Percentiles rank a stretch among this genome's conserved stretches.
Evolutionary conservation across 2,888 invertebrate genomes (phyloP).

Genomic region (Himalopsyche kuldschensis): DNA sequence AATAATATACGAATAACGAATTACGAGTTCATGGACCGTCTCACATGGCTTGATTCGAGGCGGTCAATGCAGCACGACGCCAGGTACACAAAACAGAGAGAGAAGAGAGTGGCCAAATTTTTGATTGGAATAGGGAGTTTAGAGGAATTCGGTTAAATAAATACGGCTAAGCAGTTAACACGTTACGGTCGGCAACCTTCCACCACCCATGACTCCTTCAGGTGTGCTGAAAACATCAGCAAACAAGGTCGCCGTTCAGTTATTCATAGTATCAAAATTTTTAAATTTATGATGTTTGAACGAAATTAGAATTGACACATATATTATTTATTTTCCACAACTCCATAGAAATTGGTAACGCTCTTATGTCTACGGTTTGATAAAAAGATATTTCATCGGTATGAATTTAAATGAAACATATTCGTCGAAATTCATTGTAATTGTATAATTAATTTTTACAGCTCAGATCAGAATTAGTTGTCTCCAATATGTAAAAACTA

Average conservation of each 20-base stretch:
- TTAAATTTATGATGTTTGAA: no score
- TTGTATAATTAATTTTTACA: no score
- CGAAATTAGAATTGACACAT: no score
- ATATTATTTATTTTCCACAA: no score
- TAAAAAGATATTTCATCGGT: no score
- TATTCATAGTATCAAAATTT: no score
- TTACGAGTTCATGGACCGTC: neutral
- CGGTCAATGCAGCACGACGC: conserved; percentile 19
- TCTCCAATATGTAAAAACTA: no score
- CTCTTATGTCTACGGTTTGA: no score
- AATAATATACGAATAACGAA: neutral
- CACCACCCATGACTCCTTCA: neutral
- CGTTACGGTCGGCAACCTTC: conserved; percentile 6
- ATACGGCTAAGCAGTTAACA: conserved; percentile 12
- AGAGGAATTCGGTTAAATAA: conserved; percentile 31
- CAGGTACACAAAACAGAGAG: neutral
- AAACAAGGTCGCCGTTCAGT: neutral
- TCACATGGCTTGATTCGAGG: neutral
- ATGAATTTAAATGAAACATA: no score
- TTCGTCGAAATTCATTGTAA: no score
- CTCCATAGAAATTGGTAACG: no score
- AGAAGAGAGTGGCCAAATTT: neutral
- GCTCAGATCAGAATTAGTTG: no score
- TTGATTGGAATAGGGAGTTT: conserved; percentile 30
- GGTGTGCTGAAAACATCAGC: neutral